Conservation (phyloP, 2,113 vertebrate species). For the Brevimyrus niger region DNA sequence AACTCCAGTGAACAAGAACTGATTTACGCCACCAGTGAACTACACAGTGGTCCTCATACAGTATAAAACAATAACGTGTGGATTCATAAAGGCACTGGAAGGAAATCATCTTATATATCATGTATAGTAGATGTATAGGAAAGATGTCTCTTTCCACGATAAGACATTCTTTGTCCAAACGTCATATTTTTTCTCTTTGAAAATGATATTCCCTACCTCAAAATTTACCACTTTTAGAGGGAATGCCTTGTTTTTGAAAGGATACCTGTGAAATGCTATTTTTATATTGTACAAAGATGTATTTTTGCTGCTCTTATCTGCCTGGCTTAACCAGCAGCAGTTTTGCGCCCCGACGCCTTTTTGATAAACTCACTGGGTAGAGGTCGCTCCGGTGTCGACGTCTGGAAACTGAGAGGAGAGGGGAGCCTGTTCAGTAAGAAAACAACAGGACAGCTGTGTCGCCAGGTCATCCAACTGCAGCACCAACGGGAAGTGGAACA, state of each 20-base stretch:
- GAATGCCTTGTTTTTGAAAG: not conserved
- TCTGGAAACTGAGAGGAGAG: not conserved
- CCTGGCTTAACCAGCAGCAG: not conserved
- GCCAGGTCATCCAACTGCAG: not conserved
- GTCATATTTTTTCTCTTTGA: not conserved
- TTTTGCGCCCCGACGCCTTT: not conserved
- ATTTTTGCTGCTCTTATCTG: not conserved
- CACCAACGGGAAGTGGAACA: not conserved
- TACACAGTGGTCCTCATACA: not conserved
- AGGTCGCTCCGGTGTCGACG: not conserved
- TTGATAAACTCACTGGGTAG: not conserved
- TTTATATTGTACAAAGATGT: not conserved
- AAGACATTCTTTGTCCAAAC: not conserved
- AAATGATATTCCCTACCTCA: not conserved
- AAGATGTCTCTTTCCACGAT: not conserved
- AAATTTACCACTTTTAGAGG: not conserved
- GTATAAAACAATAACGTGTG: not conserved
- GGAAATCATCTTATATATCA: not conserved
- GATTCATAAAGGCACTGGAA: not conserved
- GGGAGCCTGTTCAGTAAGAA: not conserved
- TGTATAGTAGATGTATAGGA: not conserved
- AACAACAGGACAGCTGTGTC: not conserved
- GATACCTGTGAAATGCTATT: not conserved
- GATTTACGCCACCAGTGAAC: not conserved
- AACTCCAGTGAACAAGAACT: not conserved